Percentiles rank a stretch among this genome's conserved stretches.
Evolutionary conservation across 2,888 invertebrate genomes (phyloP).

Genomic region (Bhutanitis thaidina): DNA sequence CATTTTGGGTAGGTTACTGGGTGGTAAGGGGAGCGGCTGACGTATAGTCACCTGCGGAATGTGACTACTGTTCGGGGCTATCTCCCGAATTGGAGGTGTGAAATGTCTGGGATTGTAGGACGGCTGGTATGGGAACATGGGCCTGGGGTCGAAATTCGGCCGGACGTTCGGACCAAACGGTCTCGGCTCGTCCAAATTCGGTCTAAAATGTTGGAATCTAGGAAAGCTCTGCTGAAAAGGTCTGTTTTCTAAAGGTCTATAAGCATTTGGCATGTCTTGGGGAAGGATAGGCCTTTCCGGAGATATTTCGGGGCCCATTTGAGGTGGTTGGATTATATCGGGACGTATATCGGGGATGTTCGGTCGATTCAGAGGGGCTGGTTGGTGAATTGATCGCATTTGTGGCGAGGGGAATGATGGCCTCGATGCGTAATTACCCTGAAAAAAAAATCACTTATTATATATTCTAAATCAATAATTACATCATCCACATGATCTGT

Average conservation of each 20-base stretch:
- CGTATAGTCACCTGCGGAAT: conserved; percentile 61
- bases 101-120: conserved; percentile 33
- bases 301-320: conserved; percentile 37
- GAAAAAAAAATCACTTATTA: conserved; percentile 24
- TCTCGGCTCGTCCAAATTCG: conserved; percentile 33
- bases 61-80: conserved; percentile 42
- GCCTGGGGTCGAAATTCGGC: conserved; percentile 45
- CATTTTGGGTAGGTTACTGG: conserved; percentile 15
- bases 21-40: conserved; percentile 35
- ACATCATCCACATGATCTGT: too few species aligned
- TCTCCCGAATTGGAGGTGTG: conserved; percentile 42
- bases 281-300: conserved; percentile 40
- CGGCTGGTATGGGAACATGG: conserved; percentile 39
- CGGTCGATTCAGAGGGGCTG: conserved; percentile 26
- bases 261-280: conserved; percentile 28
- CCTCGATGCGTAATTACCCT: conserved; percentile 58
- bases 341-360: conserved; percentile 29
- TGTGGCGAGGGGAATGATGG: conserved; percentile 50
- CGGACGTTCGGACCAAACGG: conserved; percentile 29
- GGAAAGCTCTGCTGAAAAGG: conserved; percentile 30
- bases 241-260: conserved; percentile 32
- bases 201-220: conserved; percentile 37
- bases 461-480: background rate
- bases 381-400: conserved; percentile 27
- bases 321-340: conserved; percentile 24